Base-by-base conservation (phyloP, 2,797 vertebrate species). In the Molothrus aeneus region DNA sequence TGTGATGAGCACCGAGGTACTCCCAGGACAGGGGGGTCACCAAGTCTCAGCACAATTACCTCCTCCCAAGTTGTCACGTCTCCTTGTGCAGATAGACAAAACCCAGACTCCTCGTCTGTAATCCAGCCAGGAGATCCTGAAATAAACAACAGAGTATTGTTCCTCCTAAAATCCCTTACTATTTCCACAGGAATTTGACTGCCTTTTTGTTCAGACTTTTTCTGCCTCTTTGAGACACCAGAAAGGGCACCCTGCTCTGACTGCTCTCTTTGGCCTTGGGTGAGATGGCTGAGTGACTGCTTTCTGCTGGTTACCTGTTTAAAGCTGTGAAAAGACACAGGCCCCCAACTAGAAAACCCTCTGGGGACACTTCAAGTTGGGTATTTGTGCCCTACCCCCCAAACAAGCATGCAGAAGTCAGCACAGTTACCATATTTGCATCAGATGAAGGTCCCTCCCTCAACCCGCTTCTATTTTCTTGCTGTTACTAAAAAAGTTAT, bases 341-440 rank as follows among this genome's bases (percentile, higher is more conserved):
- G 4, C 0, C 9, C 0, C 13, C 20, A 31, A 2, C 9, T 10
- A 60, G 32, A 48, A 90, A 74, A 69, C 3, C 4, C 12, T 48
- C 4, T 17, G 32, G 21, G 31, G 2, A 51, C n/a, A 38, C 0
- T 0, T 9, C 1, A 3, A 38, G 15, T 54, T 25, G 13, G 5
- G 7, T 56, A 26, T 47, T 47, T 74, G 28, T 79, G 17, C 25
- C 66, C 15, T 70, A 6, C 28, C 5, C 15, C 32, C 9, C 5
- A 47, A 38, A 87, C 2, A 48, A 66, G 38, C 1, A 3, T n/a
- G 12, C 12, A 80, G 45, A 64, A 77, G 3, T 50, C 42, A 85
- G 17, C 11, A 53, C 16, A 68, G 16, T 17, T 65, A 28, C 0
- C 0, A 15, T 13, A 25, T 50, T 82, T 74, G 6, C 28, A n/a